Evolutionary conservation across 2,888 invertebrate genomes (phyloP).

Genomic region (Acrobeloides nanus): DNA sequence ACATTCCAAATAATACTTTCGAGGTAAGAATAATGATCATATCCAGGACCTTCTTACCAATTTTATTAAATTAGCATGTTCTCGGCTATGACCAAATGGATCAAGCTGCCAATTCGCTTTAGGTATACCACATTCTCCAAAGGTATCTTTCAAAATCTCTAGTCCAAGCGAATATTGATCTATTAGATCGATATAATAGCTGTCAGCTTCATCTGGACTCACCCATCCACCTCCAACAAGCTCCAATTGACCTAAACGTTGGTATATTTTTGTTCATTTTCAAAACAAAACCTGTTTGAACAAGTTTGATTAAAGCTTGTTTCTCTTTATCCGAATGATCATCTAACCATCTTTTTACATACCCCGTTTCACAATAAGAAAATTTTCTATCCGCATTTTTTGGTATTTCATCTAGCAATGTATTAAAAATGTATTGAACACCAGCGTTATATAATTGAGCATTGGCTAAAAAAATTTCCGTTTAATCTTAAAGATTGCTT

Average conservation of each 20-base stretch:
- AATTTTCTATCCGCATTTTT: slow-evolving; percentile 24
- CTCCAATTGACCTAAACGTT: slow-evolving; percentile 46
- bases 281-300: no score
- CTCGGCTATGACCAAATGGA: slow-evolving; percentile 60
- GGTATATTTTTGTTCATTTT: neutral
- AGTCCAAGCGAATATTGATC: slow-evolving; percentile 60
- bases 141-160: slow-evolving; percentile 28
- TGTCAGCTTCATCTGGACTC: slow-evolving; percentile 61
- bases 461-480: slow-evolving; percentile 62
- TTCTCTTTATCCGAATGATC: slow-evolving; percentile 21
- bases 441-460: slow-evolving; percentile 38
- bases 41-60: slow-evolving; percentile 51
- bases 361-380: slow-evolving; percentile 53
- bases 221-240: slow-evolving; percentile 59
- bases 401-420: slow-evolving; percentile 43
- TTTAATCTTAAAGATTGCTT: no score
- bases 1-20: no score
- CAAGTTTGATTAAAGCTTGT: no score
- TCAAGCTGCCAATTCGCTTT: slow-evolving; percentile 61
- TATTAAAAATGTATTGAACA: slow-evolving; percentile 51
- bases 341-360: slow-evolving; percentile 37
- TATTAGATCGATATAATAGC: slow-evolving; percentile 60
- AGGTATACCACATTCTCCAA: slow-evolving; percentile 57
- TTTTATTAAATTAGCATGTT: slow-evolving; percentile 59
- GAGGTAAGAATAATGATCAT: neutral